These are phyloP conservation scores for Monochamus alternatus DNA, from an alignment of 2,888 invertebrate species.

Conservation along the genomic window DNA sequence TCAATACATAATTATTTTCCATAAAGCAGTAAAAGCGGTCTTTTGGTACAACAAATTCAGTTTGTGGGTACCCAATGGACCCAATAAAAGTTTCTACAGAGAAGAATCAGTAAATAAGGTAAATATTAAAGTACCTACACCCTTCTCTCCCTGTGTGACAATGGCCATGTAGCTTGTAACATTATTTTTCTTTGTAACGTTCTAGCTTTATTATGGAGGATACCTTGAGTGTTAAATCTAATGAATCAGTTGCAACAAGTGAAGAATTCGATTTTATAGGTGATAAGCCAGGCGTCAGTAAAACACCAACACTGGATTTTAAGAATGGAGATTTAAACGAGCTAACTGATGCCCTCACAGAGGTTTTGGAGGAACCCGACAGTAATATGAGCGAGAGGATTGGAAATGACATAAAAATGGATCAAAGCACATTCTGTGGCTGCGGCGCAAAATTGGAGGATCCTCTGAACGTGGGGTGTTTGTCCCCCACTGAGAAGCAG, in stretches of 20 bases:
- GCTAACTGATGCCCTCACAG: slow-evolving; percentile 76
- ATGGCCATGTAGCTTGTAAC: slow-evolving; percentile 1
- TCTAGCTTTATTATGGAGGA: slow-evolving; percentile 75
- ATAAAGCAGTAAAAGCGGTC: not conserved
- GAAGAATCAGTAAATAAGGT: slow-evolving; percentile 16
- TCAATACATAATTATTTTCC: not conserved
- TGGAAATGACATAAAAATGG: slow-evolving; percentile 70
- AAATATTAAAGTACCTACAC: not conserved
- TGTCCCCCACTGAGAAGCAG: slow-evolving; percentile 78
- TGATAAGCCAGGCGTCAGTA: slow-evolving; percentile 71
- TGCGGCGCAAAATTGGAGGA: slow-evolving; percentile 65
- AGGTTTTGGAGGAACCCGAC: slow-evolving; percentile 71
- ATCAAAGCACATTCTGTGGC: slow-evolving; percentile 73
- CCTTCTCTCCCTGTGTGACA: slow-evolving; percentile 19
- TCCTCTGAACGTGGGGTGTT: slow-evolving; percentile 62
- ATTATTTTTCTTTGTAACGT: slow-evolving; percentile 19
- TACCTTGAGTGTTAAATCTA: slow-evolving; percentile 79
- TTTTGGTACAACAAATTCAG: slow-evolving; percentile 10
- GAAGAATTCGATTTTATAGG: slow-evolving; percentile 82
- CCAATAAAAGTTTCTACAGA: not conserved
- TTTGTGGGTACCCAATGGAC: slow-evolving; percentile 11
- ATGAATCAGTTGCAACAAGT: slow-evolving; percentile 80
- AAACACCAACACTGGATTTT: slow-evolving; percentile 76
- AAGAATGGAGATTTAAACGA: slow-evolving; percentile 78
- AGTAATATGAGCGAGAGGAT: slow-evolving; percentile 58